Evolutionary conservation across 2,888 invertebrate species (phyloP).

Genomic region (Oxystoma pomonae): DNA sequence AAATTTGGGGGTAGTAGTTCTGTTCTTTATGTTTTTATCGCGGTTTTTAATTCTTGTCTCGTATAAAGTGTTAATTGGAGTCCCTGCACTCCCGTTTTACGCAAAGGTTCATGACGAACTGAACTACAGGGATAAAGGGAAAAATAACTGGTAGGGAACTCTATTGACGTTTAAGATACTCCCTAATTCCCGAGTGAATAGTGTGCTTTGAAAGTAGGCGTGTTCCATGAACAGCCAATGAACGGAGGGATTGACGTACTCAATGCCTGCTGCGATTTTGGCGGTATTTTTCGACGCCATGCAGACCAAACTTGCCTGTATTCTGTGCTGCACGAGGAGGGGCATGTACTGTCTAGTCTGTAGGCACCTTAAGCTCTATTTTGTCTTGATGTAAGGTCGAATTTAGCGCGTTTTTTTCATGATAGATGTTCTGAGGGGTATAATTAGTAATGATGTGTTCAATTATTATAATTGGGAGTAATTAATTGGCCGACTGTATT

Average conservation of each 20-base stretch:
- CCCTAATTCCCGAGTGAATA: conserved; percentile 42
- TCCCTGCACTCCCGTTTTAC: not conserved
- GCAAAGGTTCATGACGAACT: not conserved
- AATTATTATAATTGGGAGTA: conserved; percentile 48
- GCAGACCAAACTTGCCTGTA: conserved; percentile 21
- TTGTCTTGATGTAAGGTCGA: not conserved
- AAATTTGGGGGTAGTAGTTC: not conserved
- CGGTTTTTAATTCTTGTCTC: not conserved
- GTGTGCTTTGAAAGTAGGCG: conserved; percentile 41
- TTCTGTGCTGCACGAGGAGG: not conserved
- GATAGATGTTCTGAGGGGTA: conserved; percentile 23
- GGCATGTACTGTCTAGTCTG: conserved; percentile 10
- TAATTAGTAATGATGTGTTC: conserved; percentile 50
- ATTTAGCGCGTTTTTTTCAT: not conserved
- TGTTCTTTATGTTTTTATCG: not conserved
- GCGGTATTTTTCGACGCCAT: conserved; percentile 22
- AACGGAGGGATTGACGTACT: conserved; percentile 43
- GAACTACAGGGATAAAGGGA: conserved; percentile 11
- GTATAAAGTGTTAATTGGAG: not conserved
- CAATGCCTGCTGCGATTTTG: conserved; percentile 22
- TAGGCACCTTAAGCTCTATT: not conserved
- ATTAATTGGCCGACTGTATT: conserved; percentile 45
- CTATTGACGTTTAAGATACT: conserved; percentile 41
- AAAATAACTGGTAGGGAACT: conserved; percentile 25
- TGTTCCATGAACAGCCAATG: conserved; percentile 59